Base-by-base conservation (phyloP, 2,113 vertebrate species). In the Seriola quinqueradiata region DNA sequence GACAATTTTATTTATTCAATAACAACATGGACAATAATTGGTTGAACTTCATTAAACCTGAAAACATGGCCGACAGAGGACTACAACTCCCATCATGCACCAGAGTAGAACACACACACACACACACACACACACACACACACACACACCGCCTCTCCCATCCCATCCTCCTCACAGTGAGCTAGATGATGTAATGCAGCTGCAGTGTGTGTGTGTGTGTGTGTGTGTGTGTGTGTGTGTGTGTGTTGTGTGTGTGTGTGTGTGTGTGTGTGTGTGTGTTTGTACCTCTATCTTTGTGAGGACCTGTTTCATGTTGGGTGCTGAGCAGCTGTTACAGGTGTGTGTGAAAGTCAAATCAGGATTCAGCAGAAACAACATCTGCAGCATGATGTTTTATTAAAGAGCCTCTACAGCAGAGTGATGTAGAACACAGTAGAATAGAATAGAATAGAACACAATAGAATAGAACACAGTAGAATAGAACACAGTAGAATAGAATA, bases 181-280 rank as follows among this genome's bases (percentile, higher is more conserved):
- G 40, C 32, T 64, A 82, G 81, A 92, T 95, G 94, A 95, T 92
- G 94, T 95, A 91, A 94, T 95, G 91, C 91, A 92, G 86, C 85
- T 83, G 87, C 80, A 90, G 84, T 52, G 79, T 80, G 84, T 59
- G 59, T 69, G 70, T 54, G 59, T 23, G 71, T 66, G 83, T 75
- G 58, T 40, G 65, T 58, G 58, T 28, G 17, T 42, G 65, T 60
- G 58, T 40, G 65, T 58, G 58, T 28, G 17, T 42, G 65, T 60
- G 25, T 28, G 25, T 28, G 25, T 25, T 46, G 83, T 72, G 71
- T 61, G 81, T 75, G 68, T 54, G 57, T 28, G 73, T 25, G 59
- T 25, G 72, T 67, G 55, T 36, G 71, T 55, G 75, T 72, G 48
- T 28, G 63, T 32, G 58, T 40, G 65, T 58, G 58, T 28, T n/a